Evolutionary conservation across 2,113 vertebrate genomes (phyloP), one percentile per base, ranked within the genome.

Genomic region (Ardeotis arabs): DNA sequence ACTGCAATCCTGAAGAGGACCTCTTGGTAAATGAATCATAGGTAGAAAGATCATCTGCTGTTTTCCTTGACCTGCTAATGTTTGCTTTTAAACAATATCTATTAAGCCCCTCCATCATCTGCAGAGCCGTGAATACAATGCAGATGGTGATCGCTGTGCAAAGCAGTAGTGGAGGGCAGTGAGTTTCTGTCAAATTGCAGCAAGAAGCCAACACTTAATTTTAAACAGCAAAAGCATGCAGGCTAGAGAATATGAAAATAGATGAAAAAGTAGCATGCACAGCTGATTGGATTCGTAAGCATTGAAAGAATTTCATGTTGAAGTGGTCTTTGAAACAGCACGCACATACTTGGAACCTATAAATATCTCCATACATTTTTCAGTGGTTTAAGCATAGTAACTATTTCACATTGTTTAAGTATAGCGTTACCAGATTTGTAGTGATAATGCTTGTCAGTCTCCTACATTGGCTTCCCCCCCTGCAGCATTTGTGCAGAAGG

Each of bases 371-470:
- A 39, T 78, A 49, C 29, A 64, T 68, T 93, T 95, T 89, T 92
- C 80, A 87, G 85, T 60, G n/a, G 29, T 91, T 96, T 94, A 96
- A 87, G 84, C 55, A 21, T 49, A 93, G 69, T 92, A 94, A 84
- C 68, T 74, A 63, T 70, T 95, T 95, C 80, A n/a, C n/a, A 14
- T 94, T 62, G 68, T 81, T 67, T 72, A 70, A 69, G 63, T 89
- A 80, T 87, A 80, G 60, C 6, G 6, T 89, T 90, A 81, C 41
- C 41, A 87, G 66, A 66, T 87, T 74, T 76, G 37, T 80, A 27
- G 63, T 89, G 25, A 59, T 33, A 84, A 0, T 69, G 58, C 53
- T 89, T 87, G 33, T 75, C 58, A 47, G 24, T 93, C 9, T 52
- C 60, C 31, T 66, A 7, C 6, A 1, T 9, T n/a, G 13, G 14